Conservation (phyloP, 1,140 invertebrate species). For the Thrips palmi region DNA sequence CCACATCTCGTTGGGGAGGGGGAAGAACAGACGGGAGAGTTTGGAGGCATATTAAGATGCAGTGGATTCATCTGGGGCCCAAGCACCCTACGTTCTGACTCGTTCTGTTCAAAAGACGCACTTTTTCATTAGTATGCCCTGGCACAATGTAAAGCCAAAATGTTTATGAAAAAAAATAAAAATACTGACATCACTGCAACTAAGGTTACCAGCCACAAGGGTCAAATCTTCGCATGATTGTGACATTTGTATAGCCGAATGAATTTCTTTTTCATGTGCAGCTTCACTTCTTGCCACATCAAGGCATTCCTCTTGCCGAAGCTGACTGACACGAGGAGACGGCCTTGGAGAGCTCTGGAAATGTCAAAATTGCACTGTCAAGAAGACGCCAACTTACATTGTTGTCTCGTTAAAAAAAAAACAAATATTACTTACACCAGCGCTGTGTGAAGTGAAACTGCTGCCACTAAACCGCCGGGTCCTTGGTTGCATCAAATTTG, state of each 20-base stretch:
- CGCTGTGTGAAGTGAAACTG: slow-evolving; percentile 43
- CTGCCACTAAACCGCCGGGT: slow-evolving; percentile 67
- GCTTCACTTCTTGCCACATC: slow-evolving; percentile 63
- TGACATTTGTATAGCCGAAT: slow-evolving; percentile 75
- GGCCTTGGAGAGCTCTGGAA: slow-evolving; percentile 39
- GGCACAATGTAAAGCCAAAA: too few species aligned
- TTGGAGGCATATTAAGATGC: slow-evolving; percentile 23
- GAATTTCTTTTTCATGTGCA: slow-evolving; percentile 74
- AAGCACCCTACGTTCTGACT: not conserved
- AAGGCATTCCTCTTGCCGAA: slow-evolving; percentile 72
- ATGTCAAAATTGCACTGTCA: slow-evolving; percentile 17
- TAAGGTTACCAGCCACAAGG: slow-evolving; percentile 46
- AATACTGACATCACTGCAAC: too few species aligned
- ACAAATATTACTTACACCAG: slow-evolving; percentile 26
- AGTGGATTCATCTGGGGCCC: slow-evolving; percentile 16
- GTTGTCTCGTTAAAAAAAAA: slow-evolving; percentile 11
- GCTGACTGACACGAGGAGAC: slow-evolving; percentile 63
- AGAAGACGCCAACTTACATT: slow-evolving; percentile 8
- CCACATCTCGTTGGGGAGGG: slow-evolving; percentile 41
- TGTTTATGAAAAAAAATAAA: too few species aligned
- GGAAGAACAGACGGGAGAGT: slow-evolving; percentile 33
- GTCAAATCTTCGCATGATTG: slow-evolving; percentile 78
- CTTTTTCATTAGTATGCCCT: too few species aligned
- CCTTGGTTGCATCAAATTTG: slow-evolving; percentile 32
- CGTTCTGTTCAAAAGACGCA: too few species aligned